These are phyloP conservation scores for Pristiophorus japonicus DNA, from an alignment of 2,113 vertebrate species.

Conservation along the genomic window DNA sequence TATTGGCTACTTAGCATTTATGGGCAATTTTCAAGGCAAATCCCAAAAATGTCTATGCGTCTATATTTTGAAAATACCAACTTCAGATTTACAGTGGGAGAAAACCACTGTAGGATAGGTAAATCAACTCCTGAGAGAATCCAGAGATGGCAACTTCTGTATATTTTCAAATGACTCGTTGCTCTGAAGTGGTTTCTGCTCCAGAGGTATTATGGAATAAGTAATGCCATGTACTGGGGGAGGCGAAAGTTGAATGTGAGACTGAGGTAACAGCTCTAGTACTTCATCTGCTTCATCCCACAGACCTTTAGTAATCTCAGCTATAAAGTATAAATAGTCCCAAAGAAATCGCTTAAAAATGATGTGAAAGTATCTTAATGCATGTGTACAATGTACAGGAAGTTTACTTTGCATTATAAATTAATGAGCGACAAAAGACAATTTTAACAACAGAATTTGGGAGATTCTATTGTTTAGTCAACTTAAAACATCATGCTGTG, in stretches of 20 bases:
- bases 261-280: not conserved
- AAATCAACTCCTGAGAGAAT: not conserved
- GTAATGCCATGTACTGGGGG: not conserved
- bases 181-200: not conserved
- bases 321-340: not conserved
- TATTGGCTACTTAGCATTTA: not conserved
- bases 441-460: not conserved
- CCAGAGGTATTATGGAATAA: not conserved
- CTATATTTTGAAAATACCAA: not conserved
- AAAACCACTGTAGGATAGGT: not conserved
- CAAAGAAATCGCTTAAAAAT: not conserved
- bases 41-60: not conserved
- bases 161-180: not conserved
- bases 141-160: not conserved
- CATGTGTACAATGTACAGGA: not conserved
- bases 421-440: not conserved
- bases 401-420: not conserved
- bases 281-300: not conserved
- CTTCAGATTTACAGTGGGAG: not conserved
- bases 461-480: not conserved
- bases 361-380: not conserved
- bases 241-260: not conserved
- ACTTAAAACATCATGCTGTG: not conserved
- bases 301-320: not conserved
- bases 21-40: not conserved